Evolutionary conservation across 2,888 invertebrate species (phyloP), one percentile per base, ranked within the genome.

Genomic region (Metacarcinus magister): DNA sequence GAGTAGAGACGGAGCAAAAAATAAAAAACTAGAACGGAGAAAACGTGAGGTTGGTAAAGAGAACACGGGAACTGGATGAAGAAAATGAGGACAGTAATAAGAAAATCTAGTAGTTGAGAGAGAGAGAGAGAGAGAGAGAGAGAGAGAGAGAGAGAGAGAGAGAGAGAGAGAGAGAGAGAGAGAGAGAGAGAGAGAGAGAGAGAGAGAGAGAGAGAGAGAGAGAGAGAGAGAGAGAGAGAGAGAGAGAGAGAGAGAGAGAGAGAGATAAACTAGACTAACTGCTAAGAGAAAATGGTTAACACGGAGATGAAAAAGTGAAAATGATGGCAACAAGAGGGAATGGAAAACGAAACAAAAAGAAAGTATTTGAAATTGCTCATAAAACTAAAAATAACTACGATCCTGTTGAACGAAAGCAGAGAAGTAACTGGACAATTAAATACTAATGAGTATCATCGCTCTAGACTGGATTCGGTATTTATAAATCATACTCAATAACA

Each of bases 191-290:
- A 93, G 54, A 54, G 60, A 93, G 93, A 54, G 43, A 28, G 28
- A 75, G 67, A 93, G 75, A 39, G 28, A 93, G 75, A 54, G 67
- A 32, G 75, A 32, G 75, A 93, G 75, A 2, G 75, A 93, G 67
- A 67, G 75, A 75, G 75, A 39, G 75, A 75, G 67, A 28, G 46
- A 48, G 4, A 92, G 48, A 92, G 28, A 46, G n/a, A 92, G 67
- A 90, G 54, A 54, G 54, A 54, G 54, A 54, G 16, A 54, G 39
- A 39, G 39, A 39, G 39, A 39, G 39, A 39, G 39, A 39, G 39
- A 39, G 39, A 39, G 39, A 39, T 0, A 39, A 54, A 8, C 16
- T 54, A 54, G 54, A 54, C 54, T 54, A 54, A 16, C 8, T 3
- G 54, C 16, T 54, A 3, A 54, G 16, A 13, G 16, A 13, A 54